A percentile compares a stretch with the other conserved stretches of the same genome.
Conservation (phyloP, 2,113 vertebrate species). For the Cygnus atratus region DNA sequence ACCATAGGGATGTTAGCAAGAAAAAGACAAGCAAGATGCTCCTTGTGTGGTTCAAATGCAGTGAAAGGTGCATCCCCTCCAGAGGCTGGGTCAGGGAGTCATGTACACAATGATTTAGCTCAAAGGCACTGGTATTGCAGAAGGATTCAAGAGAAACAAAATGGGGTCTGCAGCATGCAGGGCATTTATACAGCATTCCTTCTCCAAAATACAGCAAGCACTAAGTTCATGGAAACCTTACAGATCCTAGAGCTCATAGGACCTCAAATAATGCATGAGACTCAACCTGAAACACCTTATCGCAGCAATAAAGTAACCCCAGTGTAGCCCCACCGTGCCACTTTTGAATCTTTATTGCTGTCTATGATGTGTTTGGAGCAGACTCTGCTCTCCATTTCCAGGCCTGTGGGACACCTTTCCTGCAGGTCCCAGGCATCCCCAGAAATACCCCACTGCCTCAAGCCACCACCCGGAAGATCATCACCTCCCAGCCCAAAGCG, state of each 20-base stretch:
- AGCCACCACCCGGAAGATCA: neutral
- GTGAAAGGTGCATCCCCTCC: neutral
- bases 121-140: neutral
- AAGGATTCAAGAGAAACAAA: neutral
- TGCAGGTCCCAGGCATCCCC: neutral
- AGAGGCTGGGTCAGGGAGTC: neutral
- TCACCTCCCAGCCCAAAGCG: neutral
- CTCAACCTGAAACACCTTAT: neutral
- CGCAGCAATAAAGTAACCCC: neutral
- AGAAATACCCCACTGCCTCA: fast-evolving
- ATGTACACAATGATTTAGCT: neutral
- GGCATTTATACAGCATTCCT: neutral
- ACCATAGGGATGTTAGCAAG: neutral
- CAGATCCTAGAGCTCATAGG: neutral
- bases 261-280: neutral
- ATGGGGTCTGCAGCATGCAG: neutral
- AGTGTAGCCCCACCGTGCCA: too few species aligned
- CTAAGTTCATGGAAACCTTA: neutral
- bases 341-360: neutral
- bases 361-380: neutral
- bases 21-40: neutral
- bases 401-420: neutral
- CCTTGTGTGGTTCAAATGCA: neutral
- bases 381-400: neutral
- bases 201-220: neutral